Evolutionary conservation across 2,888 invertebrate species (phyloP).

Genomic region (Patella caerulea): DNA sequence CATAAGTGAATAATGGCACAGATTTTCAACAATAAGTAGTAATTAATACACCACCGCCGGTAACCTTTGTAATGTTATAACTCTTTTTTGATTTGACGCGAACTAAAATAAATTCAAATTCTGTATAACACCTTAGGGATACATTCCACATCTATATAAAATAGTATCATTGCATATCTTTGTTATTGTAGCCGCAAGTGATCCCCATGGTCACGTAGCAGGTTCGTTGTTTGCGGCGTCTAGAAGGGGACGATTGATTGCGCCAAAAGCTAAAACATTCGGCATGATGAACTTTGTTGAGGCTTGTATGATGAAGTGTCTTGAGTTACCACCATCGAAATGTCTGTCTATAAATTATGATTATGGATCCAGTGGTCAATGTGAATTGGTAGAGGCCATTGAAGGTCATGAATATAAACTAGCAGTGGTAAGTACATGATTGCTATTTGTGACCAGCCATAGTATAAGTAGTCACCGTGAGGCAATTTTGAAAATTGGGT

Average conservation of each 20-base stretch:
- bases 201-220: conserved; percentile 15
- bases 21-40: no score
- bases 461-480: no score
- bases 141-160: no score
- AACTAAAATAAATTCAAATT: no score
- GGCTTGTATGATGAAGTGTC: conserved; percentile 45
- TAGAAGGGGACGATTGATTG: conserved; percentile 39
- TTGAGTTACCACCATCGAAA: conserved; percentile 30
- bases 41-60: no score
- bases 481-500: no score
- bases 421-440: no score
- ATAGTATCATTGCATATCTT: not conserved
- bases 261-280: not conserved
- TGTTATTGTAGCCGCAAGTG: conserved; percentile 14
- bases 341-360: conserved; percentile 58
- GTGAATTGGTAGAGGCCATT: conserved; percentile 51
- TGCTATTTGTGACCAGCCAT: no score
- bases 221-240: conserved; percentile 34
- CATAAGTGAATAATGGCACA: no score
- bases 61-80: no score
- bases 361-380: conserved; percentile 37
- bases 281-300: conserved; percentile 27
- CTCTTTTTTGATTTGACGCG: no score
- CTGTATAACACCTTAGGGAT: no score
- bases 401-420: conserved; percentile 36